Evolutionary conservation across 1,140 invertebrate genomes (phyloP).

Genomic region (Drosophila lacteicornis): DNA sequence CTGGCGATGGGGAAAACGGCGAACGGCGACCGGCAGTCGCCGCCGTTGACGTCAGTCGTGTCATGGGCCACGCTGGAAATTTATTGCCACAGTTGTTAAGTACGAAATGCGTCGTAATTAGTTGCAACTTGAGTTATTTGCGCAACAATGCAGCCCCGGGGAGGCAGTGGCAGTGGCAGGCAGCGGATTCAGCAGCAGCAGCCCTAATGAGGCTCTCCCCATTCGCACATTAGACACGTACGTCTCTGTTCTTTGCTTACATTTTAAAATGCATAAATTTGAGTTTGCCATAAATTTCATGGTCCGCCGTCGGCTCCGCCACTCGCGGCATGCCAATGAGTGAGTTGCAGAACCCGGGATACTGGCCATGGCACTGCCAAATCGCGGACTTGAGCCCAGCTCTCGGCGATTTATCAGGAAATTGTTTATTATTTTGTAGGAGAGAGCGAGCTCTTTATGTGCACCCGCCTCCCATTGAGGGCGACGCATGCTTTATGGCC

Average conservation of each 20-base stretch:
- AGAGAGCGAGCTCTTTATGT: conserved; percentile 68
- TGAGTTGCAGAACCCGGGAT: conserved; percentile 4
- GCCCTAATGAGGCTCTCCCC: conserved; percentile 58
- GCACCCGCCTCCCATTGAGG: conserved; percentile 41
- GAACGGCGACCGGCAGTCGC: conserved; percentile 45
- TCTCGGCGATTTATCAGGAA: conserved; percentile 75
- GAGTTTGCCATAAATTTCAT: conserved; percentile 72
- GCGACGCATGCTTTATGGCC: conserved; percentile 64
- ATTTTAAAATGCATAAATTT: conserved; percentile 78
- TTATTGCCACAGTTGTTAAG: conserved; percentile 81
- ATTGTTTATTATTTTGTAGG: conserved; percentile 80
- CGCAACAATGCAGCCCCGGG: conserved; percentile 70
- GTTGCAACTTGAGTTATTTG: conserved; percentile 84
- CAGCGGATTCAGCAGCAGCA: conserved; percentile 9
- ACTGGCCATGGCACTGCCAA: conserved; percentile 5
- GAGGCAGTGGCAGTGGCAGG: background rate
- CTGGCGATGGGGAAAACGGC: conserved; percentile 8
- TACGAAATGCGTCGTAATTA: conserved; percentile 83
- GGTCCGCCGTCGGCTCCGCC: conserved; percentile 39
- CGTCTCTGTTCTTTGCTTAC: conserved; percentile 61
- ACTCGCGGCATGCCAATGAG: conserved; percentile 76
- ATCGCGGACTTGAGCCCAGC: conserved; percentile 19
- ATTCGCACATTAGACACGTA: conserved; percentile 82
- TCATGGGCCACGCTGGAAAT: conserved; percentile 78
- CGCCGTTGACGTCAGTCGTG: conserved; percentile 69